A percentile compares a stretch with the other conserved stretches of the same genome.
Evolutionary conservation across 2,888 invertebrate genomes (phyloP).

Genomic region (Cataglyphis altisquamis): DNA sequence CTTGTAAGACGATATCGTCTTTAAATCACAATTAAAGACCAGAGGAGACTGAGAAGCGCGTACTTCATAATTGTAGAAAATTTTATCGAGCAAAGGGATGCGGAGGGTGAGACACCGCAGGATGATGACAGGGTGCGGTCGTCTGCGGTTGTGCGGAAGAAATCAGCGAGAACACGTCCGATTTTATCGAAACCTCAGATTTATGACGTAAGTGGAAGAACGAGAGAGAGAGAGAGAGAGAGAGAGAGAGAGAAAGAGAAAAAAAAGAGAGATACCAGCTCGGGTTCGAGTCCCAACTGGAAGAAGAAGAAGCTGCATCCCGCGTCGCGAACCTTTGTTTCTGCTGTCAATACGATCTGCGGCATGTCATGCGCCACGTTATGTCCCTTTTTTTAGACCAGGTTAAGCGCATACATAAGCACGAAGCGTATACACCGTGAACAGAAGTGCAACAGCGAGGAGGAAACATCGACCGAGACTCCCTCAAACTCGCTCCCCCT

Average conservation of each 20-base stretch:
- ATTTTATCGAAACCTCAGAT: constrained; percentile 78
- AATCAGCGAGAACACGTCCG: constrained; percentile 59
- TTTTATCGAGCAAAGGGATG: constrained; percentile 1
- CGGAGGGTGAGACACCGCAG: constrained; percentile 47
- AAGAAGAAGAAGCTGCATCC: constrained; percentile 63
- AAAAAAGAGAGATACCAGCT: not conserved
- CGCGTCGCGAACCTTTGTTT: constrained; percentile 64
- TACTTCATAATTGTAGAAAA: not conserved
- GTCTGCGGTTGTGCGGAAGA: constrained; percentile 62
- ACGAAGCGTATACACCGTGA: constrained; percentile 6
- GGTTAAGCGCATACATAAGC: constrained; percentile 33
- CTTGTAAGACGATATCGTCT: not conserved
- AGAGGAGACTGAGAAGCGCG: not conserved
- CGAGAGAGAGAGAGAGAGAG: constrained; percentile 16
- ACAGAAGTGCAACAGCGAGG: constrained; percentile 4
- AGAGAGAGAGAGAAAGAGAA: too few relatives aligned
- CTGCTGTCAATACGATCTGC: constrained; percentile 53
- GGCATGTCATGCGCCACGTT: constrained; percentile 30
- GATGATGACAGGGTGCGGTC: constrained; percentile 65
- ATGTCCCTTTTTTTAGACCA: constrained; percentile 40
- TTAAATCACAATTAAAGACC: not conserved
- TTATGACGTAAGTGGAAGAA: constrained; percentile 70
- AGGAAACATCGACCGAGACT: constrained; percentile 30
- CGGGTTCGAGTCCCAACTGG: constrained; percentile 10
- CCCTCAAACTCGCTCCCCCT: constrained; percentile 30